Evolutionary conservation across 1,140 invertebrate genomes (phyloP), one percentile per base, ranked within the genome.

Genomic region (Hypothenemus hampei): DNA sequence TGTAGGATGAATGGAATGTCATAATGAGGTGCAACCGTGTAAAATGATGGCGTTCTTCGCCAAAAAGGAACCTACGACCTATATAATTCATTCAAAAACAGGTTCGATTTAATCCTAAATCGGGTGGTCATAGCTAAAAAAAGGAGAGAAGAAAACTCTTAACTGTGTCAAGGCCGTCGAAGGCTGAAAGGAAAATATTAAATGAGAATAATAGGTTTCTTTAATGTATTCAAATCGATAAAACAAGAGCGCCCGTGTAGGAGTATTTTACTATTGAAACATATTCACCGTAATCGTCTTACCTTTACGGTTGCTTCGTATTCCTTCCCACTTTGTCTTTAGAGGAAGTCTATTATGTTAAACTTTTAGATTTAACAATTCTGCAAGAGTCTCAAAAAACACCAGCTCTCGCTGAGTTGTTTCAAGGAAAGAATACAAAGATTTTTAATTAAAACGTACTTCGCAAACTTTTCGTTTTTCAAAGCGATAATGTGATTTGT

Each of bases 71-170:
- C 47, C 36, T 50, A 31, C 43, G 19, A 33, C 39, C 39, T 52
- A 52, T n/a, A n/a, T 52, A 52, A 52, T 52, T 54, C 29, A 54
- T 54, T 54, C 33, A 36, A 33, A 54, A 54, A 54, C 51, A 35
- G 51, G 51, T 54, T 54, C 33, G 19, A 11, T 22, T 19, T 39
- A 49, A 39, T 39, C 47, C 35, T 16, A 49, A 49, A 33, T 49
- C 23, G 15, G 49, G 15, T 51, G 39, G 49, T 43, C 49, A 51
- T 21, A 18, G 11, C n/a, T n/a, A n/a, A n/a, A n/a, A n/a, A n/a
- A n/a, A n/a, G n/a, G n/a, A n/a, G 19, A 43, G 31, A 51, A 41
- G 33, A 29, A 43, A 16, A 18, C 40, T 43, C 43, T 45, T 36
- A 54, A 45, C 18, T 36, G 51, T 45, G 51, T 26, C 51, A 54